These are phyloP conservation scores for Synergus japonicus DNA, from an alignment of 2,888 invertebrate species.

Conservation along the genomic window DNA sequence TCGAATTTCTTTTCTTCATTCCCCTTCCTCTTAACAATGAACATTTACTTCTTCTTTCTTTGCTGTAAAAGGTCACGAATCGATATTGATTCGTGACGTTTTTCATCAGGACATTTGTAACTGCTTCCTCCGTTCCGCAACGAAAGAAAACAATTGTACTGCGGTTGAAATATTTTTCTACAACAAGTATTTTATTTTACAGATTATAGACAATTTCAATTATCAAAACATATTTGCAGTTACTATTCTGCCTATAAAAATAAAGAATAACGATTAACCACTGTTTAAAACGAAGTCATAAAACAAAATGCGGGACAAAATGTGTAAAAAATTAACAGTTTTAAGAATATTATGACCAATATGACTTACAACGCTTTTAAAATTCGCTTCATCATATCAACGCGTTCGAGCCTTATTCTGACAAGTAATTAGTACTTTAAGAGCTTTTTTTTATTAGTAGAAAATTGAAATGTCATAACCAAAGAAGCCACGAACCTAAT, in stretches of 20 bases:
- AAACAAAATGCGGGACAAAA: not conserved
- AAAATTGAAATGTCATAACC: conserved; percentile 11
- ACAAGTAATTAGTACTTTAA: not conserved
- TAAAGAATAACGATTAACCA: not conserved
- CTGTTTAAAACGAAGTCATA: not conserved
- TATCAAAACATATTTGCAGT: not conserved
- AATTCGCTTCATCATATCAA: conserved; percentile 4
- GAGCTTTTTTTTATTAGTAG: not conserved
- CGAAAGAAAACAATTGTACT: not conserved
- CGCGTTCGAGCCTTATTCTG: not conserved
- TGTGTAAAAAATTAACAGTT: not conserved
- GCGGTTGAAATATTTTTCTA: not conserved
- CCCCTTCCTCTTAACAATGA: not conserved
- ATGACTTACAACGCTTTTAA: not conserved
- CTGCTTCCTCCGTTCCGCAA: not conserved
- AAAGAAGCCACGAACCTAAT: not conserved
- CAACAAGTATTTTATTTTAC: not conserved
- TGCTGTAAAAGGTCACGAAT: not conserved
- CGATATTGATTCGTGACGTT: not conserved
- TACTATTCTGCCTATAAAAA: too few relatives aligned
- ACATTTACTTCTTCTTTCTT: not conserved
- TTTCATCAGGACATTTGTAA: not conserved
- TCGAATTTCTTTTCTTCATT: not conserved
- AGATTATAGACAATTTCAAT: not conserved
- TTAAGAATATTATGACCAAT: not conserved